A percentile compares a stretch with the other conserved stretches of the same genome.
phyloP scores from a whole-genome alignment of 2,797 vertebrate genomes.

The Sardinella longiceps region DNA sequence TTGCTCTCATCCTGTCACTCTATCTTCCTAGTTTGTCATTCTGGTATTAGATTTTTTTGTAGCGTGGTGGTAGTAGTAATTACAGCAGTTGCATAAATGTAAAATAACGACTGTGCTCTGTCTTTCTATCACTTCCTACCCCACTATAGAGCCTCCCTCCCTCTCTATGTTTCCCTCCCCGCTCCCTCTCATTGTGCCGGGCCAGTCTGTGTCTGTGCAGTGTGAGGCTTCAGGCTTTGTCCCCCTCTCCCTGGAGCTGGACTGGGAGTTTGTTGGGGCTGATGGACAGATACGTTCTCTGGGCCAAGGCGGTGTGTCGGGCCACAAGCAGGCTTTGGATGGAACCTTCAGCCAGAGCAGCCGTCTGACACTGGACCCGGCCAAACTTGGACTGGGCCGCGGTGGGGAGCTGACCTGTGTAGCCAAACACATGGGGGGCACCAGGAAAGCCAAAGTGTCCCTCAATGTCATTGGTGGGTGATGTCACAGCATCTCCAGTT shows the following conservation, averaged over 20 bases:
- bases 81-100: neutral
- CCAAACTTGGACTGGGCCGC: slow-evolving; percentile 66
- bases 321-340: slow-evolving; percentile 75
- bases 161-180: slow-evolving; percentile 76
- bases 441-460: slow-evolving; percentile 55
- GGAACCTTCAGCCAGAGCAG: slow-evolving; percentile 79
- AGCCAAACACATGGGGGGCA: slow-evolving; percentile 69
- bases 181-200: slow-evolving; percentile 70
- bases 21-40: neutral
- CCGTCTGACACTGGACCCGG: slow-evolving; percentile 63
- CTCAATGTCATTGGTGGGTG: slow-evolving; percentile 79
- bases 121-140: slow-evolving; percentile 17
- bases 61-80: too few relatives aligned
- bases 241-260: slow-evolving; percentile 75
- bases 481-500: neutral
- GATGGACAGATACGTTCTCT: slow-evolving; percentile 59
- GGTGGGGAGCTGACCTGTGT: slow-evolving; percentile 76
- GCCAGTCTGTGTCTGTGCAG: slow-evolving; percentile 67
- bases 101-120: neutral
- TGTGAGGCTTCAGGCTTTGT: slow-evolving; percentile 81
- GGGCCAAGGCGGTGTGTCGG: slow-evolving; percentile 66
- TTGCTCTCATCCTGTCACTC: neutral
- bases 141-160: slow-evolving; percentile 73
- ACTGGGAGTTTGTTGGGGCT: slow-evolving; percentile 74
- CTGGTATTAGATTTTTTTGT: slow-evolving; percentile 74